Base-by-base conservation (phyloP, 1,140 invertebrate species). In the Zaprionus lachaisei region DNA sequence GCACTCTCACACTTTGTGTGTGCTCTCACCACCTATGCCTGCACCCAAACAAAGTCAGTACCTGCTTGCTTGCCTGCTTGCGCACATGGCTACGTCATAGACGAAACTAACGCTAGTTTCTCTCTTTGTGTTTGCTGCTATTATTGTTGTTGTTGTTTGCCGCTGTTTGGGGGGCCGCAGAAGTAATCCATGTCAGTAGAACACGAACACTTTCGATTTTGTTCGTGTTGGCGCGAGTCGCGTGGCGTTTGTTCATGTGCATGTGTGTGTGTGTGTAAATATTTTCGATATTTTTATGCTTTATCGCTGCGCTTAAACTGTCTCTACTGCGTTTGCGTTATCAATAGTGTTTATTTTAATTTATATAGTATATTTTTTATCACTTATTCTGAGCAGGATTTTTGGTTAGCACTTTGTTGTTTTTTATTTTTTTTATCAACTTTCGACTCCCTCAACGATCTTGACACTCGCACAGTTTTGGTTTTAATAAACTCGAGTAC, bases 111-210 rank as follows among this genome's bases (percentile, higher is more conserved):
- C 54, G 64, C 61, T 87, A 83, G 79, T 87, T 89, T 87, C 79
- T 82, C 70, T 82, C 69, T 63, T 44, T 57, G 38, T 37, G 15
- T 51, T 20, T 62, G 51, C 71, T 58, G 55, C 31, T 44, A 60
- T 26, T 41, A 15, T n/a, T 51, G 28, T 26, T 67, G 70, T 41
- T 70, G 57, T 58, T 62, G 69, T 77, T 71, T 71, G 76, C 72
- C 72, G 81, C 67, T 77, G 76, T 66, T 66, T 47, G 41, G 47
- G 69, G 49, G 51, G 73, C 31, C 31, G 31, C 72, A 82, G 79
- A 92, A 92, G 76, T 91, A 92, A 92, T 92, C 87, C 80, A 84
- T 92, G 91, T 92, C 91, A 92, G 91, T 92, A 84, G 91, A 92
- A 81, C 91, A 72, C 68, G 68, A 76, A 65, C 73, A 92, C 91